Base-by-base conservation (phyloP, 2,113 vertebrate genomes). In the Ochotona princeps region DNA sequence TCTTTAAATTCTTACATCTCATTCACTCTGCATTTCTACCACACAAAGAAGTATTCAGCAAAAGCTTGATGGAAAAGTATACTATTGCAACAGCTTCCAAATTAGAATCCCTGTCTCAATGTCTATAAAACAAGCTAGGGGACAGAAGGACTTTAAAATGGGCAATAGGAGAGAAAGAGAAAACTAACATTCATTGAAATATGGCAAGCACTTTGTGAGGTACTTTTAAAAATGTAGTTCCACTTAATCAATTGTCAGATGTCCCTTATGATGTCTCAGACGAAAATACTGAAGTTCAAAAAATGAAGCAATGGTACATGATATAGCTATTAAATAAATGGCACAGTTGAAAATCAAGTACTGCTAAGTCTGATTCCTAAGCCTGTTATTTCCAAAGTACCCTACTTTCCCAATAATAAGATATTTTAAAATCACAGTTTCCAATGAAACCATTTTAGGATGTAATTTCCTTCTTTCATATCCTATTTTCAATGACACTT, bases 151-250 rank as follows among this genome's bases (percentile, higher is more conserved):
- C 28, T 76, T 57, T 49, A n/a, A 65, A 86, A 69, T 66, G 35
- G 78, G 61, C 60, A 10, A n/a, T 44, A 47, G 15, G 75, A 60
- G 54, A 76, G 18, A 30, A 32, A 26, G 81, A 83, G 70, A 57
- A 20, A 82, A 83, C 63, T 78, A 90, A 81, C 5, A 76, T 28
- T 57, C 78, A 87, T 0, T 63, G 78, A 93, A 89, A 91, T 57
- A 57, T 57, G 49, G 49, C 23, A 66, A 38, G 47, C 72, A 70
- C 63, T 74, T 66, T 75, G 67, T n/a, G 80, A 28, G 38, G 38
- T 69, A 38, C 88, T 90, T 93, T 87, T 47, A 72, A n/a, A 87
- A 72, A 74, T 49, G 63, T 44, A 76, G 86, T 80, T 28, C 69
- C 57, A 82, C 32, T 75, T 85, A 66, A 78, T 67, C 66, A 72